These are phyloP conservation scores for Idris sp. DNA, from an alignment of 1,140 invertebrate genomes.

Conservation along the genomic window DNA sequence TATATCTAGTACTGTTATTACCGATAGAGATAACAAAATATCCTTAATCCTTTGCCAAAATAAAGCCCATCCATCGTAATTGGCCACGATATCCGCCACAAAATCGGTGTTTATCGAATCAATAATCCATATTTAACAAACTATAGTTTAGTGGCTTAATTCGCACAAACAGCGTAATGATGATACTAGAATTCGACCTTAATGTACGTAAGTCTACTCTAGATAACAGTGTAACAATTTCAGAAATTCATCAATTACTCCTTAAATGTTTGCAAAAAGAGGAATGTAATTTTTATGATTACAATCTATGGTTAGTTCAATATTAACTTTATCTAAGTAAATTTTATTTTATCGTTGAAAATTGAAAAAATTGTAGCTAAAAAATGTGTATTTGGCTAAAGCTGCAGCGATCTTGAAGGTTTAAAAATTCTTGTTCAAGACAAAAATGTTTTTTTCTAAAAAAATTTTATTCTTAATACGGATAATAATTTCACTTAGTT, in stretches of 20 bases:
- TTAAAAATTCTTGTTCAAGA: too few species aligned
- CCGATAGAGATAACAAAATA: conserved; percentile 28
- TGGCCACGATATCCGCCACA: conserved; percentile 1
- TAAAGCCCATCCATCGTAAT: conserved; percentile 20
- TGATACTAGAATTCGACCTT: not conserved
- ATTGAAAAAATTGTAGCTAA: too few species aligned
- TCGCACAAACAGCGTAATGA: conserved; percentile 9
- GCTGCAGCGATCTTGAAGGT: too few species aligned
- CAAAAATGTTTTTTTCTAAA: too few species aligned
- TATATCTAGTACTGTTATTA: conserved; percentile 31
- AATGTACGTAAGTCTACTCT: conserved; percentile 11
- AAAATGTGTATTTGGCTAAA: too few species aligned
- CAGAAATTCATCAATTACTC: too few species aligned
- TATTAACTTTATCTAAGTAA: too few species aligned
- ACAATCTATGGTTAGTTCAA: too few species aligned
- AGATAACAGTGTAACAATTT: conserved; percentile 22
- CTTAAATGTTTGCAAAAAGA: too few species aligned
- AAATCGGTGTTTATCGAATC: conserved; percentile 31
- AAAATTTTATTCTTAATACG: conserved; percentile 18
- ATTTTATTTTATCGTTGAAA: too few species aligned
- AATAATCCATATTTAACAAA: conserved; percentile 35
- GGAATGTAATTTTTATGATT: too few species aligned
- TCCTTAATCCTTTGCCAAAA: not conserved
- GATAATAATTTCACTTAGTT: conserved; percentile 6
- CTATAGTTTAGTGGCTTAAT: conserved; percentile 26